Base-by-base conservation (phyloP, 2,113 vertebrate species). In the Microcebus murinus region DNA sequence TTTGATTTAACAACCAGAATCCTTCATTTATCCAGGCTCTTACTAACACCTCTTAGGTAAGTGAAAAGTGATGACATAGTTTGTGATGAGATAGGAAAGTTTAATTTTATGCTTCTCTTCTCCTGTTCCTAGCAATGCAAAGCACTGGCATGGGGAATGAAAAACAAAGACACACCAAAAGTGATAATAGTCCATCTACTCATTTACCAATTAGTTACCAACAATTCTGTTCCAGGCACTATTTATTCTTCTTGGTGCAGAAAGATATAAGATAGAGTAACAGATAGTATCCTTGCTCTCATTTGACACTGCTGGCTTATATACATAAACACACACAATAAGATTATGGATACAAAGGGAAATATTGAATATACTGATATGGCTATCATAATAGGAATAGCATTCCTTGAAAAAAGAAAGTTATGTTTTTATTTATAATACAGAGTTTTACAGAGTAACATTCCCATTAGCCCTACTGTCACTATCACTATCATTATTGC, bases 381-480 rank as follows among this genome's bases (percentile, higher is more conserved):
- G 9, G 4, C 6, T 94, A 17, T 14, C 6, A 42, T 70, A 14
- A 39, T 2, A 39, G 7, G 15, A 74, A 70, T 68, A 55, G 36
- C 8, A 92, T 52, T 68, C 6, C 27, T 63, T 79, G 57, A 61
- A 36, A 39, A 74, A 61, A 81, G 11, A 65, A 67, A 45, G 15
- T 57, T 36, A 57, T 27, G 20, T n/a, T 79, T 39, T 1, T 36
- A 21, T 67, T 74, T 31, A 34, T n/a, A 48, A 42, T 39, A 36
- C 31, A 71, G 13, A 61, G 9, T 1, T 27, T 89, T 39, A 42
- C 10, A 92, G 6, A 34, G 1, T 50, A 65, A 39, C 9, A 27
- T 1, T 27, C 10, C 3, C 34, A 15, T 0, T 10, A 25, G 25
- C 1, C 36, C 7, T 2, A 68, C 12, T 14, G 25, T 25, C n/a